Conservation (phyloP, 2,113 vertebrate genomes). For the Agelaius phoeniceus region DNA sequence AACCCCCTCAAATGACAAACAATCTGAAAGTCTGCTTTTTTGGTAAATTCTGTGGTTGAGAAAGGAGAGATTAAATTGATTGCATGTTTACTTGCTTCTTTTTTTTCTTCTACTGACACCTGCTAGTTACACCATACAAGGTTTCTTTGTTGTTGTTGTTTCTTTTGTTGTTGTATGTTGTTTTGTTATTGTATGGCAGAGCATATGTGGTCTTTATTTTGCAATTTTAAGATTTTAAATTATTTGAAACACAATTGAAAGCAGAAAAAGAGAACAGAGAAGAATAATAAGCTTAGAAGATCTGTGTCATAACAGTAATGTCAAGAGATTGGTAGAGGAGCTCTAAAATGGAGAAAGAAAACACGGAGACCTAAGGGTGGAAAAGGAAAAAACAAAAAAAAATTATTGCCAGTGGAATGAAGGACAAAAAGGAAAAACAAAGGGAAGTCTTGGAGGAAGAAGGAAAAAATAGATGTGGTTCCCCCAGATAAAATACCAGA, state of each 20-base stretch:
- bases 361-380: not conserved
- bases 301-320: not conserved
- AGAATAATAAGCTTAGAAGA: not conserved
- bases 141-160: not conserved
- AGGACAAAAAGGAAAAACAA: not conserved
- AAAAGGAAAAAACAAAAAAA: not conserved
- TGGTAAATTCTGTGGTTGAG: not conserved
- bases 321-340: not conserved
- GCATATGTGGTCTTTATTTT: not conserved
- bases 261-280: not conserved
- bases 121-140: not conserved
- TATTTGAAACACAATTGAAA: not conserved
- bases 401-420: not conserved
- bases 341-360: not conserved
- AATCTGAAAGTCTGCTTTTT: not conserved
- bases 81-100: fast-evolving
- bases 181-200: not conserved
- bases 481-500: not conserved
- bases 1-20: not conserved
- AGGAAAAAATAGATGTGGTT: not conserved
- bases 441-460: not conserved
- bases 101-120: not conserved
- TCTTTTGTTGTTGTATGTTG: not conserved
- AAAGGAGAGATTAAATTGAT: not conserved
- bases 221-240: not conserved